Evolutionary conservation across 1,140 invertebrate genomes (phyloP), one percentile per base, ranked within the genome.

Genomic region (Diorhabda sublineata): DNA sequence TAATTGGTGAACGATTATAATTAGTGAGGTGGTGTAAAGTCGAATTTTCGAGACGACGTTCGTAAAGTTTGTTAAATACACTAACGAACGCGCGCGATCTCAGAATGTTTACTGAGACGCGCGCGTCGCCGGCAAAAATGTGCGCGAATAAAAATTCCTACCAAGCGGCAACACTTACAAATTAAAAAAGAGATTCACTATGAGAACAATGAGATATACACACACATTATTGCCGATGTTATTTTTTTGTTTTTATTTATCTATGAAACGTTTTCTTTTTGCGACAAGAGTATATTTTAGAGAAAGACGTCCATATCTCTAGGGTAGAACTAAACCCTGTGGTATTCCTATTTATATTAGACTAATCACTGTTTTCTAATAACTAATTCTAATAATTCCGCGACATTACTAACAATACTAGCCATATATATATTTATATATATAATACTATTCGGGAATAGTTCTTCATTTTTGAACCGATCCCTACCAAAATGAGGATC

Each of bases 311-410:
- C 73, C 76, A 76, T 77, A 78, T 76, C 68, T 75, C 74, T 77
- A 80, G 79, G 79, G 79, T 80, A 81, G 74, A 80, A 73, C 78
- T 80, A 81, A 75, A 81, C 80, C 80, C 80, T 81, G 80, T 81
- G 73, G 74, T 77, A 76, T 77, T 71, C 80, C 79, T 81, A 81
- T 73, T 26, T 26, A 26, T 26, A 26, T 26, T 26, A 26, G 26
- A 74, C 76, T 79, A 79, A 69, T 80, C 77, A 80, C 79, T 80
- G 78, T 74, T 76, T 79, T 79, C 69, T 69, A 70, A 73, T 78
- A 78, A 71, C 64, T 61, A 69, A 66, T 68, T 58, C 72, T 75
- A 74, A 71, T 72, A 75, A 76, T 65, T 78, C 77, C 75, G 75
- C 74, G 73, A 78, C 74, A 76, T 74, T 61, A 68, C 76, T 77